Percentiles rank a stretch among this genome's conserved stretches.
Evolutionary conservation across 2,113 vertebrate genomes (phyloP).

Genomic region (Nanger granti): DNA sequence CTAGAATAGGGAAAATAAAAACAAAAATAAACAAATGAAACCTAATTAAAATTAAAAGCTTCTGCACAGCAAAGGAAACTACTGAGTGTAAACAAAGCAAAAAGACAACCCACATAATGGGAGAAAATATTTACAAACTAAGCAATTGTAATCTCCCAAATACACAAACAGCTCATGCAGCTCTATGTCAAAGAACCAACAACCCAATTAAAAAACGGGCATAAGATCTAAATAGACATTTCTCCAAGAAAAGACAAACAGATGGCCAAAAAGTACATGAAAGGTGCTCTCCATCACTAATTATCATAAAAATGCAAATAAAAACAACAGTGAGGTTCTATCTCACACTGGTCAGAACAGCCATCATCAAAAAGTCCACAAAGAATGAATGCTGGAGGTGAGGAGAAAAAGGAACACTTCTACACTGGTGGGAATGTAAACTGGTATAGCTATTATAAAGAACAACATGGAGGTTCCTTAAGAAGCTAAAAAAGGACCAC

Average conservation of each 20-base stretch:
- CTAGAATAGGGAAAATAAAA: background rate
- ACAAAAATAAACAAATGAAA: background rate
- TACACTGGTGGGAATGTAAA: background rate
- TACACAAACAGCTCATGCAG: background rate
- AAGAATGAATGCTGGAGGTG: background rate
- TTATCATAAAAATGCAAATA: background rate
- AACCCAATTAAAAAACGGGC: background rate
- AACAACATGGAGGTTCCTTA: background rate
- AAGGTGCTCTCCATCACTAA: background rate
- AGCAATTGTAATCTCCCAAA: background rate
- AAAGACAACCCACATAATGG: background rate
- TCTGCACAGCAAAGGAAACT: background rate
- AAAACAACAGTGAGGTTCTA: background rate
- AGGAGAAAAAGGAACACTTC: background rate
- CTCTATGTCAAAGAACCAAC: background rate
- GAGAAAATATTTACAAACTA: background rate
- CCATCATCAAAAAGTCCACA: background rate
- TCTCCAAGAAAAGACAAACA: background rate
- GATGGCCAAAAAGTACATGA: background rate
- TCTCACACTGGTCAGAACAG: background rate
- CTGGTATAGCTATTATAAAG: background rate
- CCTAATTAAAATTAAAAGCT: background rate
- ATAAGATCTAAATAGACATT: background rate
- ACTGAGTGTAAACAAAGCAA: background rate
- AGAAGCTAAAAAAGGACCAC: background rate